phyloP scores from a whole-genome alignment of 2,888 invertebrate genomes.

The Trissolcus brochymenae region DNA sequence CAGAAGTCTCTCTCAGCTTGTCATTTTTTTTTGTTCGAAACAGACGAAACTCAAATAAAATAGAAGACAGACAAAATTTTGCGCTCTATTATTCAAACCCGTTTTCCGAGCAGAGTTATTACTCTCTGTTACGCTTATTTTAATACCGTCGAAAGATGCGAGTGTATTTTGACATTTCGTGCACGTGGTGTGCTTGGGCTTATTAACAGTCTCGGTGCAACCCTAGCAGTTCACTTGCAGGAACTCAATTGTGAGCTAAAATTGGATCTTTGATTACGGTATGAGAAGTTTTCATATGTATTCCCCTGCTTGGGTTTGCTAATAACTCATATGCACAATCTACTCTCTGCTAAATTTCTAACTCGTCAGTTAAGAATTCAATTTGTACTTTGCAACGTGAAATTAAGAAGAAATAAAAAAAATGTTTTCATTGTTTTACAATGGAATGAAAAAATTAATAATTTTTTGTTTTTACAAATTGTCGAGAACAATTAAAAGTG shows the following conservation, averaged over 20 bases:
- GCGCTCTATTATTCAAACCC: not conserved
- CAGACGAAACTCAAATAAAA: too few relatives aligned
- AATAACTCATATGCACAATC: too few relatives aligned
- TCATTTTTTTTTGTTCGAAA: too few relatives aligned
- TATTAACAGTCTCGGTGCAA: constrained; percentile 20
- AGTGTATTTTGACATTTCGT: constrained; percentile 13
- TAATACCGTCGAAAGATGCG: not conserved
- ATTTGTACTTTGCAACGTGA: too few relatives aligned
- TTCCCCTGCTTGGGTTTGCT: constrained; percentile 7
- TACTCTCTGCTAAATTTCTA: too few relatives aligned
- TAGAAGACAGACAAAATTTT: not conserved
- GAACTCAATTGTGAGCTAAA: constrained; percentile 27
- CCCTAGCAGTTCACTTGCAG: constrained; percentile 10
- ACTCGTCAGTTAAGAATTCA: too few relatives aligned
- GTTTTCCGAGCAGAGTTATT: not conserved
- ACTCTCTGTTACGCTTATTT: not conserved
- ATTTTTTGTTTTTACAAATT: too few relatives aligned
- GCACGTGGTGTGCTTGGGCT: constrained; percentile 7
- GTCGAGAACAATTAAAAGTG: too few relatives aligned
- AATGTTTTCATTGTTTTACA: too few relatives aligned
- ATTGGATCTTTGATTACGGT: constrained; percentile 15
- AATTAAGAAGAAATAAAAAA: too few relatives aligned
- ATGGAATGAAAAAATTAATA: too few relatives aligned
- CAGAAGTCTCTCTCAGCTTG: too few relatives aligned
- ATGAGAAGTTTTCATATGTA: constrained; percentile 5